Percentiles rank a stretch among this genome's conserved stretches.
These are phyloP conservation scores for Gibbula magus DNA, from an alignment of 2,888 invertebrate genomes.

Conservation along the genomic window DNA sequence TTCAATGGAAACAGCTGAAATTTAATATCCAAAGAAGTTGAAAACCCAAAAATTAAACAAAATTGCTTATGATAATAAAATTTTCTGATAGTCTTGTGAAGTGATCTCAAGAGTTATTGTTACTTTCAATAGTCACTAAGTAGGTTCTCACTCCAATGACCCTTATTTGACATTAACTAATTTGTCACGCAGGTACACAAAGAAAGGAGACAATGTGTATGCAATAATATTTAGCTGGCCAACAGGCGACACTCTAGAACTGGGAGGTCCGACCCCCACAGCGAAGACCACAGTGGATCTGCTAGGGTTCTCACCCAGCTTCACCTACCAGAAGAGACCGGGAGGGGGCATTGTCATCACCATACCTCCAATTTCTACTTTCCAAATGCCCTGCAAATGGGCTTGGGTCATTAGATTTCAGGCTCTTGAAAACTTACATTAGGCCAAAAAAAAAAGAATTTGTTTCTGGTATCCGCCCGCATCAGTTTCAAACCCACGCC, in stretches of 20 bases:
- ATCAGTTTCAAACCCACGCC: too few relatives aligned
- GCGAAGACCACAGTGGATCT: constrained; percentile 74
- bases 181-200: constrained; percentile 66
- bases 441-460: too few relatives aligned
- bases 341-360: constrained; percentile 48
- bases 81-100: too few relatives aligned
- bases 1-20: too few relatives aligned
- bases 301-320: constrained; percentile 75
- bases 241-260: constrained; percentile 76
- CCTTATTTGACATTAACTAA: too few relatives aligned
- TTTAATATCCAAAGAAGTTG: too few relatives aligned
- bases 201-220: constrained; percentile 77
- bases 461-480: too few relatives aligned
- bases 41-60: too few relatives aligned
- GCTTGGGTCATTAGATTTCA: constrained; percentile 56
- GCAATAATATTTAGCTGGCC: constrained; percentile 85
- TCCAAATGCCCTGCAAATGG: constrained; percentile 44
- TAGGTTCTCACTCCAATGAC: too few relatives aligned
- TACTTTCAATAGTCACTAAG: too few relatives aligned
- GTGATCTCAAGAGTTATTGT: too few relatives aligned
- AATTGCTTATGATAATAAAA: too few relatives aligned
- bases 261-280: constrained; percentile 75
- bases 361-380: constrained; percentile 45
- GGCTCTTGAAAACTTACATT: constrained; percentile 13
- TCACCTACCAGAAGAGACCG: constrained; percentile 30